Conservation (phyloP, 2,888 invertebrate species). For the Acanthosepion pharaonis region DNA sequence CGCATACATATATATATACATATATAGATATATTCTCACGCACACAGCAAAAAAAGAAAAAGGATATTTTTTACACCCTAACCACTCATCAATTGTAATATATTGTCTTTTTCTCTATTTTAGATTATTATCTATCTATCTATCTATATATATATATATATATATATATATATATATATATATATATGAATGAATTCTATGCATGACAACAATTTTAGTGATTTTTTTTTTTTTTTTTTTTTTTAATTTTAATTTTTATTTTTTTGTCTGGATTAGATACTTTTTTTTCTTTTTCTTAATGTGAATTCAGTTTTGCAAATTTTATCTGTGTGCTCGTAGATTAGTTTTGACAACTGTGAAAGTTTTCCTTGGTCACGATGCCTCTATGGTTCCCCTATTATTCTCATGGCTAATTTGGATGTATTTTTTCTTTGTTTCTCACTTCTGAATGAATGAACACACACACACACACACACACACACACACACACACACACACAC, state of each 20-base stretch:
- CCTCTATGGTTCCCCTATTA: not conserved
- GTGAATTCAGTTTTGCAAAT: not conserved
- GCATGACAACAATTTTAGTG: not conserved
- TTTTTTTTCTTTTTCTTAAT: not conserved
- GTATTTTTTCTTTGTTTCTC: not conserved
- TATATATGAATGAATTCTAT: not conserved
- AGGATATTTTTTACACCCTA: not conserved
- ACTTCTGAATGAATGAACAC: too few relatives aligned
- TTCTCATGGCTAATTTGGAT: not conserved
- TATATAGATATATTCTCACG: not conserved
- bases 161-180: too few relatives aligned
- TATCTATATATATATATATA: too few relatives aligned
- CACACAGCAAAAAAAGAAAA: not conserved
- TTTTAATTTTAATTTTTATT: not conserved
- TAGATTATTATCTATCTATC: too few relatives aligned
- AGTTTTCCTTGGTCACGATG: not conserved
- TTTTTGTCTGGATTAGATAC: not conserved
- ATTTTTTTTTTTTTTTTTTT: not conserved
- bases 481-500: too few relatives aligned
- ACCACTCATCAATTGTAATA: constrained; percentile 23
- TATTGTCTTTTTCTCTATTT: not conserved
- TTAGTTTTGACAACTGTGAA: not conserved
- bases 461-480: too few relatives aligned
- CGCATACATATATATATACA: not conserved
- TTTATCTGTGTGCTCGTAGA: not conserved